Evolutionary conservation across 2,797 vertebrate species (phyloP).

Genomic region (Periparus ater): DNA sequence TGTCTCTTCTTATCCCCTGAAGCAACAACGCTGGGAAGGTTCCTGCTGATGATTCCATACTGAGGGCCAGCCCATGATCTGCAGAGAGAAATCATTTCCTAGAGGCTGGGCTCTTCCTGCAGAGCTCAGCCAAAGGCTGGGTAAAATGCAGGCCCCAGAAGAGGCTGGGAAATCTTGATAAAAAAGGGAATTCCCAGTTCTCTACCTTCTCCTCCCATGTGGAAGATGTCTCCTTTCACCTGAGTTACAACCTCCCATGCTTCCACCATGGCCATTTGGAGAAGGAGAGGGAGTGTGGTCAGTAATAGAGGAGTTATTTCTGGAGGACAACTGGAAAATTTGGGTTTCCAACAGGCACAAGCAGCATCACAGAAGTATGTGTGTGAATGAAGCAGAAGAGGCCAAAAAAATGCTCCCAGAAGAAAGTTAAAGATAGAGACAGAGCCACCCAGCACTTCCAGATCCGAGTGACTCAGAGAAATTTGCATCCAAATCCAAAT

Average conservation of each 20-base stretch:
- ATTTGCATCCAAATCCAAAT: neutral
- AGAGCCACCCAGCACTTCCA: neutral
- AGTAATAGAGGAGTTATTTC: neutral
- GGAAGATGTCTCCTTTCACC: neutral
- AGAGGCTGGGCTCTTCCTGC: neutral
- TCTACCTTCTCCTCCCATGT: neutral
- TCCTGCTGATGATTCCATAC: neutral
- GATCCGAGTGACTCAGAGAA: neutral
- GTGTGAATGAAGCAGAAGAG: neutral
- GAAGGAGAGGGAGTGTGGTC: neutral
- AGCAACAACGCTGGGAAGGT: neutral
- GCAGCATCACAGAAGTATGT: accelerated
- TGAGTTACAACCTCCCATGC: neutral
- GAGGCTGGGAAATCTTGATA: neutral
- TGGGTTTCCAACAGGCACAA: neutral
- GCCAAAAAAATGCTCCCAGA: neutral
- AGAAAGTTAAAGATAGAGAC: neutral
- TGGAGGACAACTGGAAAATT: neutral
- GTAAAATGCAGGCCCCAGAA: neutral
- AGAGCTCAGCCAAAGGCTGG: neutral
- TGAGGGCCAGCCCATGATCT: neutral
- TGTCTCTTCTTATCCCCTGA: neutral
- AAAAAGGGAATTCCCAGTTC: neutral
- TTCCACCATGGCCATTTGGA: neutral
- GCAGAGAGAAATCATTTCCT: neutral